Percentiles rank a stretch among this genome's conserved stretches.
Evolutionary conservation across 2,888 invertebrate genomes (phyloP).

Genomic region (Uropetala carovei): DNA sequence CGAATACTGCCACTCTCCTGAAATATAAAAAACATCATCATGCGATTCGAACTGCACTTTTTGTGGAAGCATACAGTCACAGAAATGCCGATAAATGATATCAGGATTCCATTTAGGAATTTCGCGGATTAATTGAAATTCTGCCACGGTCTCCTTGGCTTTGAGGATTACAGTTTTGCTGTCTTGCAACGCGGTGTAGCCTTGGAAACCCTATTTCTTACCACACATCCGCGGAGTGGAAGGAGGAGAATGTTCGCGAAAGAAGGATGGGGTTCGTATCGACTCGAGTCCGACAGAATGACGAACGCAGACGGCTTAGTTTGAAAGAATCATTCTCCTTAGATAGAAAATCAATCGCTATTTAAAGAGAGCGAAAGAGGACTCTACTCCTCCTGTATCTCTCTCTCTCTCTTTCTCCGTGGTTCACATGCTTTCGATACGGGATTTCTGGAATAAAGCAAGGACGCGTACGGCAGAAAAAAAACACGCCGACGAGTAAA

Average conservation of each 20-base stretch:
- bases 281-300: constrained; percentile 2
- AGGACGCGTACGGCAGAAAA: background rate
- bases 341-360: constrained; percentile 28
- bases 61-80: too few relatives aligned
- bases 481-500: background rate
- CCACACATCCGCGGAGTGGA: too few relatives aligned
- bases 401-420: background rate
- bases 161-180: background rate
- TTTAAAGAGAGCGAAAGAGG: background rate
- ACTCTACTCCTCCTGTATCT: background rate
- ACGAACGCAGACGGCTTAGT: constrained; percentile 9
- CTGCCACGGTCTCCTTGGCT: background rate
- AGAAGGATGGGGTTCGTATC: background rate
- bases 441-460: background rate
- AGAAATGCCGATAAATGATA: too few relatives aligned
- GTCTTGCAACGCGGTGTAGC: background rate
- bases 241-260: background rate
- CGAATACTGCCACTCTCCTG: too few relatives aligned
- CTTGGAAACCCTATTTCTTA: too few relatives aligned
- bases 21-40: too few relatives aligned
- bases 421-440: background rate
- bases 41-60: too few relatives aligned
- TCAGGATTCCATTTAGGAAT: too few relatives aligned
- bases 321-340: constrained; percentile 32
- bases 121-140: background rate